Evolutionary conservation across 2,888 invertebrate species (phyloP).

Genomic region (Folsomia manolachei): DNA sequence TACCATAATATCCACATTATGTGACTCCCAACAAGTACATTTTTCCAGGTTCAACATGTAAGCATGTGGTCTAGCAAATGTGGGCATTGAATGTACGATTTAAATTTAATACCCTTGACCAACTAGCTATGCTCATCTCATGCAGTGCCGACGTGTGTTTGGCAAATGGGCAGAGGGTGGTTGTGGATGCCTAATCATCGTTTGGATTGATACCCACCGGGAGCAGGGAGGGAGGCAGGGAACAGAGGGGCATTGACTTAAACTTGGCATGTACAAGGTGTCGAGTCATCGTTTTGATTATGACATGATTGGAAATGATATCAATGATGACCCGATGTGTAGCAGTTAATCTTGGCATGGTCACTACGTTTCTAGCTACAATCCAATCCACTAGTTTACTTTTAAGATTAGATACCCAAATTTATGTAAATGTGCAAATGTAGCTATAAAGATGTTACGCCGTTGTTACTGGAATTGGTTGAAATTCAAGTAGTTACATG

Average conservation of each 20-base stretch:
- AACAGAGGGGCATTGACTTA: not conserved
- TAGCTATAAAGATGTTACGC: no score
- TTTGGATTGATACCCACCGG: not conserved
- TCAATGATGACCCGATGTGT: not conserved
- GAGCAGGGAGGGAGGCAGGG: not conserved
- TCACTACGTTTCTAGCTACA: not conserved
- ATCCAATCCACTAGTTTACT: no score
- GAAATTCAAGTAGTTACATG: no score
- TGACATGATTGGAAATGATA: conserved; percentile 14
- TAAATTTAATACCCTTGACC: not conserved
- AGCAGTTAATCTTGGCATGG: not conserved
- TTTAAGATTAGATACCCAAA: not conserved
- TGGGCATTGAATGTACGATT: not conserved
- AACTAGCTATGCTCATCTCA: not conserved
- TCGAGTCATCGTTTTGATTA: conserved; percentile 21
- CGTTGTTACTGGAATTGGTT: no score
- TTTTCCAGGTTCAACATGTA: not conserved
- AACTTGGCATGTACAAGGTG: not conserved
- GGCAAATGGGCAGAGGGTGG: not conserved
- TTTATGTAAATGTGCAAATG: not conserved
- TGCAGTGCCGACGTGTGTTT: not conserved
- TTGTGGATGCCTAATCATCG: not conserved
- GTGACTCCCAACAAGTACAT: not conserved
- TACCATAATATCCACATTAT: conserved; percentile 48
- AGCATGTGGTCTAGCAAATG: no score